Evolutionary conservation across 2,888 invertebrate species (phyloP).

Genomic region (Balanococcus diminutus): DNA sequence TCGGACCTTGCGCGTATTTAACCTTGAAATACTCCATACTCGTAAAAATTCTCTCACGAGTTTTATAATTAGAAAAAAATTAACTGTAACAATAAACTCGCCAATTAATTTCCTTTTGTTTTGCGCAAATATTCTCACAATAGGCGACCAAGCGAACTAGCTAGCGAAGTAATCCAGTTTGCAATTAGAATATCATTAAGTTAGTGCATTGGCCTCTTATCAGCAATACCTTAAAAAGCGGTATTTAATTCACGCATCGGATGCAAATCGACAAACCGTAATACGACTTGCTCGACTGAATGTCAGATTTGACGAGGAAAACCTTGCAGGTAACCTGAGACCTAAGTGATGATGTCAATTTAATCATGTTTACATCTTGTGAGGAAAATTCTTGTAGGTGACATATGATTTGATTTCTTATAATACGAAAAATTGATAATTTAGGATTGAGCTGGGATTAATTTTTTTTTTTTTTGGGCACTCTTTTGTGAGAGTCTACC

Average conservation of each 20-base stretch:
- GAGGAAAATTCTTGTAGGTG: background rate
- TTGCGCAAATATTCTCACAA: background rate
- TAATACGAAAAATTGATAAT: too few species aligned
- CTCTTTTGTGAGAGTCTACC: background rate
- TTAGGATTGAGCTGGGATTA: too few species aligned
- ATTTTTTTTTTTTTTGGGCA: background rate
- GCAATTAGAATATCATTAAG: constrained; percentile 29
- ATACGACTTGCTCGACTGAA: background rate
- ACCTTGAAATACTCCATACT: background rate
- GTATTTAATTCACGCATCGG: background rate
- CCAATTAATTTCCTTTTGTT: constrained; percentile 33
- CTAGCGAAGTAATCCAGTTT: constrained; percentile 29
- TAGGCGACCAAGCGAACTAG: background rate
- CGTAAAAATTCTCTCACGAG: constrained; percentile 28
- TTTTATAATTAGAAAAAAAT: constrained; percentile 36
- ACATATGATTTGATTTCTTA: background rate
- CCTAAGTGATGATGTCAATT: background rate
- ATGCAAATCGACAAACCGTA: constrained; percentile 18
- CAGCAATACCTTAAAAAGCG: background rate
- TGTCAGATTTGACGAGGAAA: background rate
- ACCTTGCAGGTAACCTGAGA: background rate
- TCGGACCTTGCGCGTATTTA: constrained; percentile 9
- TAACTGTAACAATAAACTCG: constrained; percentile 40
- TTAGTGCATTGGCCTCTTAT: constrained; percentile 31
- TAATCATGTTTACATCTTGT: background rate